Evolutionary conservation across 1,140 invertebrate species (phyloP).

Genomic region (Macrotrachela quadricornifera): DNA sequence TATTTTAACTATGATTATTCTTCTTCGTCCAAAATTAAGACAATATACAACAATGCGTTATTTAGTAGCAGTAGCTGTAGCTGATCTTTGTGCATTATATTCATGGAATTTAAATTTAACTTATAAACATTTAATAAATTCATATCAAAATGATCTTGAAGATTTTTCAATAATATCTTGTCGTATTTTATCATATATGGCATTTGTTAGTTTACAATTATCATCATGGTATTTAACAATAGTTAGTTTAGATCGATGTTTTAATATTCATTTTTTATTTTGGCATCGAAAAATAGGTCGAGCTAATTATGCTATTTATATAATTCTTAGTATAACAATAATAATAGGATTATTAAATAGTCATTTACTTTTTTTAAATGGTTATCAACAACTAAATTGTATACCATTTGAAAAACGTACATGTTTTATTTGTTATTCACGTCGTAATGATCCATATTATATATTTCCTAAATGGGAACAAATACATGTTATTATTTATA

Average conservation of each 20-base stretch:
- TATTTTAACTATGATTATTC: not conserved
- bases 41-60: too few species aligned
- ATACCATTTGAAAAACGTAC: not conserved
- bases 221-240: slow-evolving; percentile 3
- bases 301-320: not conserved
- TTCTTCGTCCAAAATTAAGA: not conserved
- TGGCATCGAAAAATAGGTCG: slow-evolving; percentile 1
- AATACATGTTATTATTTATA: slow-evolving; percentile 6
- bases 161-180: slow-evolving; percentile 3
- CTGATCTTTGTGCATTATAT: not conserved
- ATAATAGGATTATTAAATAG: not conserved
- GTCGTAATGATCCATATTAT: not conserved
- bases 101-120: slow-evolving; percentile 8
- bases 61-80: too few species aligned
- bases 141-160: slow-evolving; percentile 4
- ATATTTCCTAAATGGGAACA: slow-evolving; percentile 7
- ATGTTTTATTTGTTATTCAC: not conserved
- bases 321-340: not conserved
- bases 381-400: not conserved
- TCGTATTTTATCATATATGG: slow-evolving; percentile 1
- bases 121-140: slow-evolving; percentile 3
- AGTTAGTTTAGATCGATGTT: slow-evolving; percentile 3
- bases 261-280: not conserved
- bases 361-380: slow-evolving; percentile 4
- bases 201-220: slow-evolving; percentile 1